Evolutionary conservation across 1,140 invertebrate genomes (phyloP).

Genomic region (Apis dorsata): DNA sequence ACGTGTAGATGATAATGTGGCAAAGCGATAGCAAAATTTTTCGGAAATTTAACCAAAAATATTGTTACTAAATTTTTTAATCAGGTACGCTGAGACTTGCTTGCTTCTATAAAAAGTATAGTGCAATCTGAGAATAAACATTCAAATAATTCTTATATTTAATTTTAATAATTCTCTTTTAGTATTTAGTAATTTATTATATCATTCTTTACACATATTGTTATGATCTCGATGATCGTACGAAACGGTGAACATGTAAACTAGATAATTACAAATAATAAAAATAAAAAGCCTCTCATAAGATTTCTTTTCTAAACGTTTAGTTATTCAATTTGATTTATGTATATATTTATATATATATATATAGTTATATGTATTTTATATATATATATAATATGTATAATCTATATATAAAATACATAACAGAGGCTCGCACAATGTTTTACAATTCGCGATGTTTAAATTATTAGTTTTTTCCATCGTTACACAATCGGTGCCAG

Average conservation of each 20-base stretch:
- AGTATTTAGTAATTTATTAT: slow-evolving; percentile 76
- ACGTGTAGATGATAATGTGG: neutral
- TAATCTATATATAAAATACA: slow-evolving; percentile 79
- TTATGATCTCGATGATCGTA: slow-evolving; percentile 74
- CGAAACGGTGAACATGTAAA: slow-evolving; percentile 76
- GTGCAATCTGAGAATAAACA: slow-evolving; percentile 4
- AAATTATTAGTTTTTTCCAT: slow-evolving; percentile 66
- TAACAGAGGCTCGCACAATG: slow-evolving; percentile 75
- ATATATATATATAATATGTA: slow-evolving; percentile 29
- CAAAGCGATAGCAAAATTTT: neutral
- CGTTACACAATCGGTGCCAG: slow-evolving; percentile 60
- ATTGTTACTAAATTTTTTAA: neutral
- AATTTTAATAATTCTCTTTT: slow-evolving; percentile 52
- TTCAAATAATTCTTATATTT: slow-evolving; percentile 36
- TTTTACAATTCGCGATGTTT: slow-evolving; percentile 71
- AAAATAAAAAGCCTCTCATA: slow-evolving; percentile 78
- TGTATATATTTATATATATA: slow-evolving; percentile 65
- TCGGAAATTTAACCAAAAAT: neutral
- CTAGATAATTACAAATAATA: slow-evolving; percentile 78
- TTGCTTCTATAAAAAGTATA: neutral
- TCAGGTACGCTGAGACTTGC: slow-evolving; percentile 3
- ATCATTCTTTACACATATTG: slow-evolving; percentile 72
- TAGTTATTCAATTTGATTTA: slow-evolving; percentile 72
- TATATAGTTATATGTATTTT: slow-evolving; percentile 58
- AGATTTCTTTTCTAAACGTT: slow-evolving; percentile 71